A percentile compares a stretch with the other conserved stretches of the same genome.
phyloP scores from a whole-genome alignment of 2,797 vertebrate genomes.

The Sebastes melanostomus region DNA sequence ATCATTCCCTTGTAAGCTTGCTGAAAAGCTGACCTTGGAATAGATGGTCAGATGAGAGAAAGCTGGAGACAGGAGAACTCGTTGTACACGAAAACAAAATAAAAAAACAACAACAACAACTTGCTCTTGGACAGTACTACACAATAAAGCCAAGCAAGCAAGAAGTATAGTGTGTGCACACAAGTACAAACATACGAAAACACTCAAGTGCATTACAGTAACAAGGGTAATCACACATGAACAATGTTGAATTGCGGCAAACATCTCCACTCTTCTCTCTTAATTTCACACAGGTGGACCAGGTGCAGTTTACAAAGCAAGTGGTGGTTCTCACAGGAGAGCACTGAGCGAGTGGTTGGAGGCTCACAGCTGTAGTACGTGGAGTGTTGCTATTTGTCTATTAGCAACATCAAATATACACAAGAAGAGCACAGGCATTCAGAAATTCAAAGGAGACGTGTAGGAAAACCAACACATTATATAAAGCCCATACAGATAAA shows the following conservation, averaged over 20 bases:
- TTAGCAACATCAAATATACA: constrained; percentile 9
- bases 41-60: constrained; percentile 78
- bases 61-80: constrained; percentile 62
- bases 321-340: constrained; percentile 24
- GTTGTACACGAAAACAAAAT: constrained; percentile 57
- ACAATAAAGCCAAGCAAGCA: constrained; percentile 34
- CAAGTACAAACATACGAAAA: constrained; percentile 21
- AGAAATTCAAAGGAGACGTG: constrained; percentile 3
- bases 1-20: constrained; percentile 85
- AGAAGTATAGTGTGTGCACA: constrained; percentile 9
- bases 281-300: constrained; percentile 64
- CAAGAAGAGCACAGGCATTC: not conserved
- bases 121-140: constrained; percentile 33
- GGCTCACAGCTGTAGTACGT: constrained; percentile 17
- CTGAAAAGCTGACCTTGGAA: constrained; percentile 87
- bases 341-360: constrained; percentile 13
- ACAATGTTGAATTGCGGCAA: constrained; percentile 31
- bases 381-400: constrained; percentile 15
- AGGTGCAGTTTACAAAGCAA: constrained; percentile 46
- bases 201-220: constrained; percentile 40
- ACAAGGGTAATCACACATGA: constrained; percentile 47
- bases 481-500: not conserved
- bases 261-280: constrained; percentile 44
- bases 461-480: not conserved
- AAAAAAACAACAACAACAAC: constrained; percentile 39